phyloP scores from a whole-genome alignment of 2,888 invertebrate genomes.

The Amphimallon solstitiale region DNA sequence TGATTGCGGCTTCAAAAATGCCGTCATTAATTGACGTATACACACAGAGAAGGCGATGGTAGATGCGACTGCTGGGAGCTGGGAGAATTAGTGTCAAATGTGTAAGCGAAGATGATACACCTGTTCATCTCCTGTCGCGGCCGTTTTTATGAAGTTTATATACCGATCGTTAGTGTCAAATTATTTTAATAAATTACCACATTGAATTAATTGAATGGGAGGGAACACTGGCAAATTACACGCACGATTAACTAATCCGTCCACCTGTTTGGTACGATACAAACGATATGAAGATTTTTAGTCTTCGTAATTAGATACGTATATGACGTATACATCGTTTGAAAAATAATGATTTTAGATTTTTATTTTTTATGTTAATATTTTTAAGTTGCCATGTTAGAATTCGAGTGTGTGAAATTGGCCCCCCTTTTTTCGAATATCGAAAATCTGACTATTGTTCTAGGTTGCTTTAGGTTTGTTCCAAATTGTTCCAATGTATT shows the following conservation, averaged over 20 bases:
- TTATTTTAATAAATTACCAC: conserved; percentile 25
- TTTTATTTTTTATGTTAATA: too few relatives aligned
- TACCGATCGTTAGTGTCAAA: conserved; percentile 27
- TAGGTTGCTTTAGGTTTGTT: too few relatives aligned
- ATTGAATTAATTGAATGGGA: conserved; percentile 17
- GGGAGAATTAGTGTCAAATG: conserved; percentile 9
- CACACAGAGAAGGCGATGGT: too few relatives aligned
- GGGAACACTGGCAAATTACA: conserved; percentile 26
- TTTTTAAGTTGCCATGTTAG: too few relatives aligned
- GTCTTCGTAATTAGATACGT: conserved; percentile 1
- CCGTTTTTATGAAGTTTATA: conserved; percentile 15
- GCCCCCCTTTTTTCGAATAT: too few relatives aligned
- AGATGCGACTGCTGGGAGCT: neutral
- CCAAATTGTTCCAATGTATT: too few relatives aligned
- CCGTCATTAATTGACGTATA: neutral
- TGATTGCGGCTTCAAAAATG: neutral
- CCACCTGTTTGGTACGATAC: conserved; percentile 13
- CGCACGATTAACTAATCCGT: conserved; percentile 22
- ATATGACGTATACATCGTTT: too few relatives aligned
- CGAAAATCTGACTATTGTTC: too few relatives aligned
- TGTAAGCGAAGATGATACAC: neutral
- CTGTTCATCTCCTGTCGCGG: conserved; percentile 6
- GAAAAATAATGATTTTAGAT: too few relatives aligned
- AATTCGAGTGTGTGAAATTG: too few relatives aligned
- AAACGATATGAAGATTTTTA: conserved; percentile 10